phyloP scores from a whole-genome alignment of 2,113 vertebrate species.

The Mesoclemmys tuberculata region DNA sequence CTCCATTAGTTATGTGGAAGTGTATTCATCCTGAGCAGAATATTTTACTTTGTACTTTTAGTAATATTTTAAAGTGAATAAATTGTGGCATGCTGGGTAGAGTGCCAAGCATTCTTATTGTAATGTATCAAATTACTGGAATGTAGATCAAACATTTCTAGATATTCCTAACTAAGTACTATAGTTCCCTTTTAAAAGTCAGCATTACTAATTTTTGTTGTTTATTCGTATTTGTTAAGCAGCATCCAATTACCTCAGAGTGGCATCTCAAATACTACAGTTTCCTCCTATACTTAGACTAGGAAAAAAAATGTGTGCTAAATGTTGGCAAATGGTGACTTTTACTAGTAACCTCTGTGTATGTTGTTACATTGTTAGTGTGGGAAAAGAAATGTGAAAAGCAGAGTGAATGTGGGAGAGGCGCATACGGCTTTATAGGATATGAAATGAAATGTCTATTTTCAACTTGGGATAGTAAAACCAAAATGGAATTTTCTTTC shows the following conservation, averaged over 20 bases:
- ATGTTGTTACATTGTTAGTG: neutral
- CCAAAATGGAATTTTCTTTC: neutral
- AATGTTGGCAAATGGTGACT: neutral
- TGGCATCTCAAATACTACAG: rapidly evolving
- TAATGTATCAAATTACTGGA: neutral
- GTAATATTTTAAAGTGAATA: neutral
- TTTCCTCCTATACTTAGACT: neutral
- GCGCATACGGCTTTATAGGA: neutral
- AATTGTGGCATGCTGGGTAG: neutral
- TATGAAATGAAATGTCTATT: neutral
- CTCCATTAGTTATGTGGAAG: conserved; percentile 32
- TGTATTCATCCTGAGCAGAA: neutral
- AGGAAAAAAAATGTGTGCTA: neutral
- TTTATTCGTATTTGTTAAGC: neutral
- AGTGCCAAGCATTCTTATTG: neutral
- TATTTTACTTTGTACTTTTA: neutral
- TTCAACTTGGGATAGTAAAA: neutral
- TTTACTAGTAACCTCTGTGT: neutral
- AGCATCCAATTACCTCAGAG: rapidly evolving
- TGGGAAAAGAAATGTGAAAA: neutral
- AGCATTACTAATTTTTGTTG: rapidly evolving
- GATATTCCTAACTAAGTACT: rapidly evolving
- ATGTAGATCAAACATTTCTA: rapidly evolving
- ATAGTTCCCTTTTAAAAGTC: rapidly evolving
- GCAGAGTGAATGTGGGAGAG: neutral